These are phyloP conservation scores for Spialia ferax DNA, from an alignment of 2,888 invertebrate species.

Conservation along the genomic window DNA sequence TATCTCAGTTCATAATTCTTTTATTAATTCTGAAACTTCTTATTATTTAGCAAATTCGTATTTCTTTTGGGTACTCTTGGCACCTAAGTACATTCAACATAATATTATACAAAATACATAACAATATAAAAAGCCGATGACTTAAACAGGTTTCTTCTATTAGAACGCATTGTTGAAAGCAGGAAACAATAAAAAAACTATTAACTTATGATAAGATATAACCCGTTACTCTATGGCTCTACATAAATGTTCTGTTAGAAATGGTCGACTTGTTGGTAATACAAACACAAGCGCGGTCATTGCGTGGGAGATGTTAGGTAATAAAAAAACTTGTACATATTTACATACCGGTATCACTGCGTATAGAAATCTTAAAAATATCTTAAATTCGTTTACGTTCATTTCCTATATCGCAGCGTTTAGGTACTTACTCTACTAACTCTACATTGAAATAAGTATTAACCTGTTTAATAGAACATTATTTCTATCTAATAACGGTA, in stretches of 20 bases:
- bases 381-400: too few relatives aligned
- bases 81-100: too few relatives aligned
- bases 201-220: slow-evolving; percentile 9
- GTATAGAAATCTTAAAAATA: background rate
- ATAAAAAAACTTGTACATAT: slow-evolving; percentile 28
- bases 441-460: too few relatives aligned
- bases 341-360: slow-evolving; percentile 24
- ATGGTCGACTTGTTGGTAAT: slow-evolving; percentile 24
- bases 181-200: slow-evolving; percentile 24
- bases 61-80: too few relatives aligned
- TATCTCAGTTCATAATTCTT: too few relatives aligned
- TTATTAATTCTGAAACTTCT: too few relatives aligned
- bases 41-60: too few relatives aligned
- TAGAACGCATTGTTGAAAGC: slow-evolving; percentile 5
- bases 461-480: too few relatives aligned
- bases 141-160: background rate
- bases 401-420: too few relatives aligned
- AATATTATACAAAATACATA: too few relatives aligned
- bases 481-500: too few relatives aligned
- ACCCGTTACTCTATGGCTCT: slow-evolving; percentile 4
- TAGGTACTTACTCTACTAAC: too few relatives aligned
- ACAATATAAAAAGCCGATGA: background rate
- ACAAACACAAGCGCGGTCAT: slow-evolving; percentile 25
- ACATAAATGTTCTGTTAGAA: slow-evolving; percentile 17
- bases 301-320: slow-evolving; percentile 31